A percentile compares a stretch with the other conserved stretches of the same genome.
Conservation (phyloP, 2,797 vertebrate genomes). For the Peromyscus nudipes region DNA sequence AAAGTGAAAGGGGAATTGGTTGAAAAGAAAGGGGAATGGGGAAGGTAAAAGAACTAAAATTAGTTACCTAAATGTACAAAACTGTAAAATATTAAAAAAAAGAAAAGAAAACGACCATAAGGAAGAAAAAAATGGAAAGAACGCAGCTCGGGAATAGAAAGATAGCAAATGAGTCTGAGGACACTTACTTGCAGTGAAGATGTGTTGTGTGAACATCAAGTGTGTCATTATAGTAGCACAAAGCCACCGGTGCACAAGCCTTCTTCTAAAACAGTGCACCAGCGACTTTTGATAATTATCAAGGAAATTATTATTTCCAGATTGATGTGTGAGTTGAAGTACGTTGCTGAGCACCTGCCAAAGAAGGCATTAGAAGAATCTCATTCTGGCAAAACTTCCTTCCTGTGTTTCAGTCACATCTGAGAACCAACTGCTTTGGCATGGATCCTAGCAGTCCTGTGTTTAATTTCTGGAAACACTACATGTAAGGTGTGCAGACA, state of each 20-base stretch:
- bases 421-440: slow-evolving; percentile 84
- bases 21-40: not conserved
- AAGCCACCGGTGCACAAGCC: not conserved
- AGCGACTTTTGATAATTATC: slow-evolving; percentile 72
- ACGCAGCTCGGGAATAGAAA: not conserved
- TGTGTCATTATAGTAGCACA: not conserved
- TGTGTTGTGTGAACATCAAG: not conserved
- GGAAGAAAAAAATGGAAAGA: not conserved
- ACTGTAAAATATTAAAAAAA: not conserved
- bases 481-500: slow-evolving; percentile 76
- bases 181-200: not conserved
- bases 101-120: not conserved
- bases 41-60: not conserved
- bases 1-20: not conserved
- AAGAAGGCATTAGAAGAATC: slow-evolving; percentile 74
- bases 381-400: slow-evolving; percentile 77
- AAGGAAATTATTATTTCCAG: slow-evolving; percentile 65
- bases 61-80: not conserved
- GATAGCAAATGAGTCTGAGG: not conserved
- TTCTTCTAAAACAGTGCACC: slow-evolving; percentile 55
- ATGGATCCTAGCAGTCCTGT: slow-evolving; percentile 83
- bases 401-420: slow-evolving; percentile 83
- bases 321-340: slow-evolving; percentile 77
- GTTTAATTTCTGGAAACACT: slow-evolving; percentile 85
- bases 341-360: slow-evolving; percentile 77